These are phyloP conservation scores for Rhegmatorhina hoffmannsi DNA, from an alignment of 2,113 vertebrate species.

Conservation along the genomic window DNA sequence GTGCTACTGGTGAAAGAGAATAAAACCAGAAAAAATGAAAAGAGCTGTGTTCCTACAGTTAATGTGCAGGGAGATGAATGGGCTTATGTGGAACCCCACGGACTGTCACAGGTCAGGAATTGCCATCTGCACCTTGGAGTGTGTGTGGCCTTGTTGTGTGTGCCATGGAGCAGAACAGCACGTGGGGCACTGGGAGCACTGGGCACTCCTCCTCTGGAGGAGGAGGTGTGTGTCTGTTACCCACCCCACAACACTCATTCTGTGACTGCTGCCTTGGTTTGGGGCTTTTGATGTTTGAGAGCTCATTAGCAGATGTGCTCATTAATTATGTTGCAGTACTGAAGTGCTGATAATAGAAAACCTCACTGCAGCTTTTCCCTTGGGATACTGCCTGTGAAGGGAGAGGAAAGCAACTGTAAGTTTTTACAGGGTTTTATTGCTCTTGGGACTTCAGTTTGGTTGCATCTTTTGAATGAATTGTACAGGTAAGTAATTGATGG, in stretches of 20 bases:
- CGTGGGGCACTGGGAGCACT: not conserved
- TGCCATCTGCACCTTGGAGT: not conserved
- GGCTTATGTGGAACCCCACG: rapidly evolving
- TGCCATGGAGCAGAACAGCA: not conserved
- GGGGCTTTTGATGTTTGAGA: not conserved
- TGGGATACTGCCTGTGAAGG: not conserved
- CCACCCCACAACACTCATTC: not conserved
- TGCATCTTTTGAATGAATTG: not conserved
- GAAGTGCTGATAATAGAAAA: not conserved
- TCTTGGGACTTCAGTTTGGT: not conserved
- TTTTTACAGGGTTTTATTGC: not conserved
- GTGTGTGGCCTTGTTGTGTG: not conserved
- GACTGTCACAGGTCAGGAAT: not conserved
- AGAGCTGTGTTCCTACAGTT: not conserved
- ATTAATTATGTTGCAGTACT: not conserved
- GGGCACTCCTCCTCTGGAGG: rapidly evolving
- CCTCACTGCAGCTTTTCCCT: not conserved
- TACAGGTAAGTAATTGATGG: not conserved
- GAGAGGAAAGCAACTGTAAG: not conserved
- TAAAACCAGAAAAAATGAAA: not conserved
- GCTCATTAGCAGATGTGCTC: not conserved
- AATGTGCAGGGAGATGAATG: not conserved
- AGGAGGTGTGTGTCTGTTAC: not conserved
- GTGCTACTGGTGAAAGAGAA: not conserved
- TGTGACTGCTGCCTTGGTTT: not conserved